These are phyloP conservation scores for Drosophila ironensis DNA, from an alignment of 1,140 invertebrate species.

Conservation along the genomic window DNA sequence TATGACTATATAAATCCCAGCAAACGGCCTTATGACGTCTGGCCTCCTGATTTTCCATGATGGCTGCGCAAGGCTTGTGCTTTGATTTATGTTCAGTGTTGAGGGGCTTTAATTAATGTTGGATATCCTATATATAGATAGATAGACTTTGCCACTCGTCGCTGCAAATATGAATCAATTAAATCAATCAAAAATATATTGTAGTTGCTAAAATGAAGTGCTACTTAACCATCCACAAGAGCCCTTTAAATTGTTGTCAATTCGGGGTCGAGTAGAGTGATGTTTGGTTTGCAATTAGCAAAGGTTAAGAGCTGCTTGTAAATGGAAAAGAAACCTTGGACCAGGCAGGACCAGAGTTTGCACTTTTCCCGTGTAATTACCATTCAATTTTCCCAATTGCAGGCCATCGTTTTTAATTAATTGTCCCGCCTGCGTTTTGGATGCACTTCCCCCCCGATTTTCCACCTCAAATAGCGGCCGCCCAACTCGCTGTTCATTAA, in stretches of 20 bases:
- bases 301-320: too few relatives aligned
- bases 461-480: conserved; percentile 1
- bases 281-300: too few relatives aligned
- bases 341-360: not conserved
- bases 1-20: conserved; percentile 22
- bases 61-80: conserved; percentile 1
- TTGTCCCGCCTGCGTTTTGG: conserved; percentile 15
- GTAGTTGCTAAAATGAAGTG: too few relatives aligned
- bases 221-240: too few relatives aligned
- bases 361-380: conserved; percentile 38
- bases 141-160: too few relatives aligned
- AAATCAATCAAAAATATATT: too few relatives aligned
- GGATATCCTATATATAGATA: too few relatives aligned
- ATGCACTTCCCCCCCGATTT: conserved; percentile 30
- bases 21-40: conserved; percentile 1
- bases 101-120: not conserved
- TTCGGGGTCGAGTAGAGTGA: too few relatives aligned
- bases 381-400: conserved; percentile 38
- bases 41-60: not conserved
- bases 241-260: too few relatives aligned
- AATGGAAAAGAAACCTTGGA: too few relatives aligned
- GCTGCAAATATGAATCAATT: too few relatives aligned
- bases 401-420: conserved; percentile 59
- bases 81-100: not conserved
- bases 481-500: conserved; percentile 38